Base-by-base conservation (phyloP, 2,797 vertebrate genomes). In the Oophaga sylvatica region DNA sequence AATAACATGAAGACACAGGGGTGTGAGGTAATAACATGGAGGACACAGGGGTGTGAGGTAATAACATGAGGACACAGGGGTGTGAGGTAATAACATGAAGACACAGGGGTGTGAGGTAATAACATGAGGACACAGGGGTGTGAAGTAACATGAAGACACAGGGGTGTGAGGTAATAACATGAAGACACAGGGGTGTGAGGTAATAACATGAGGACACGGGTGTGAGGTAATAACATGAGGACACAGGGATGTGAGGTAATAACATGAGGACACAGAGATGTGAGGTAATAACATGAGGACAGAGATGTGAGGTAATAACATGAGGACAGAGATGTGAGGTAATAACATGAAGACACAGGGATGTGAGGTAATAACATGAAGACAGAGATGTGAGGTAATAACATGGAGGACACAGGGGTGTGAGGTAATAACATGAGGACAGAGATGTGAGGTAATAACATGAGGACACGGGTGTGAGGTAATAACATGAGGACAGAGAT, bases 1-100 rank as follows among this genome's bases (percentile, higher is more conserved):
- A 26, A 57, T 57, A 78, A 26, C n/a, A 78, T n/a, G 76, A 5
- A 2, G n/a, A 7, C 15, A 16, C n/a, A 48, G 7, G 22, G 16
- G n/a, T n/a, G 22, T 78, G n/a, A 53, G 48, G 22, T 53, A 59
- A 80, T 60, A 62, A 19, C 26, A 60, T 35, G 71, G 57, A n/a
- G 70, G 48, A 31, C n/a, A 29, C 2, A 45, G 35, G 70, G 10
- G n/a, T n/a, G 17, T 83, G 77, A 57, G 56, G 57, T 9, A 20
- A 80, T 75, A 75, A 78, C 15, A 35, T 26, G 29, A 26, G 48
- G 57, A 13, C 26, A 26, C 5, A 59, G 97, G 97, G 97, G 97
- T 96, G 97, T 97, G 96, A 96, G 97, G 97, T 97, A 98, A 97
- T 98, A 97, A 98, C 99, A 97, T 97, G 68, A n/a, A 31, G 67